Evolutionary conservation across 37 sponge, comb jelly and placozoan species (phyloP).

Genomic region (Beroe forskalii): DNA sequence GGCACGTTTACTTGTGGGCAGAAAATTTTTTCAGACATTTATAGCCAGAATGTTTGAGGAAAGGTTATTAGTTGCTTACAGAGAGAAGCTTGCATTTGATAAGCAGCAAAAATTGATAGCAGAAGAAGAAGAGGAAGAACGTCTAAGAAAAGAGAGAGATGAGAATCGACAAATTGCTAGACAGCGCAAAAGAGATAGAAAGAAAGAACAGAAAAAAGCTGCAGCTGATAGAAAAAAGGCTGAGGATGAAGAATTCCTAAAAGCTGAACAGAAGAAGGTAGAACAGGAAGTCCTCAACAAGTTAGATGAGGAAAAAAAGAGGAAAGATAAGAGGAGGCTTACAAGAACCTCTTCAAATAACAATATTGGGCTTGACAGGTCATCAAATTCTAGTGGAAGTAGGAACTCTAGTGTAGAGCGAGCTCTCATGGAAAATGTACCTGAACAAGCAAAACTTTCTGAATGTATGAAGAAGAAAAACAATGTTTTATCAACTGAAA

Average conservation of each 20-base stretch:
- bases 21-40: slow-evolving; percentile 50
- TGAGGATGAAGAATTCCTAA: not conserved
- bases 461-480: slow-evolving; percentile 40
- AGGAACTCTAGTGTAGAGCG: slow-evolving; percentile 35
- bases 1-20: slow-evolving; percentile 12
- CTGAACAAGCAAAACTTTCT: slow-evolving; percentile 24
- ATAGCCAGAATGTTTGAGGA: slow-evolving; percentile 57
- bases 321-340: not conserved
- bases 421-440: slow-evolving; percentile 35
- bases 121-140: slow-evolving; percentile 44
- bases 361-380: not conserved
- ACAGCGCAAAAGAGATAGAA: slow-evolving; percentile 20
- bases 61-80: slow-evolving; percentile 3
- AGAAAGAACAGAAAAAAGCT: slow-evolving; percentile 50
- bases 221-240: slow-evolving; percentile 37
- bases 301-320: slow-evolving; percentile 32
- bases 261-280: not conserved
- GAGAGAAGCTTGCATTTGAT: slow-evolving; percentile 45
- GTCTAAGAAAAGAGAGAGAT: slow-evolving; percentile 14
- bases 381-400: slow-evolving; percentile 46
- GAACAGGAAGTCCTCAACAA: slow-evolving; percentile 28
- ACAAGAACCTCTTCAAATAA: slow-evolving; percentile 19
- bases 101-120: slow-evolving; percentile 46
- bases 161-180: slow-evolving; percentile 19
- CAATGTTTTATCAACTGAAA: not conserved